Evolutionary conservation across 2,888 invertebrate species (phyloP), one percentile per base, ranked within the genome.

Genomic region (Antheraea assamensis): DNA sequence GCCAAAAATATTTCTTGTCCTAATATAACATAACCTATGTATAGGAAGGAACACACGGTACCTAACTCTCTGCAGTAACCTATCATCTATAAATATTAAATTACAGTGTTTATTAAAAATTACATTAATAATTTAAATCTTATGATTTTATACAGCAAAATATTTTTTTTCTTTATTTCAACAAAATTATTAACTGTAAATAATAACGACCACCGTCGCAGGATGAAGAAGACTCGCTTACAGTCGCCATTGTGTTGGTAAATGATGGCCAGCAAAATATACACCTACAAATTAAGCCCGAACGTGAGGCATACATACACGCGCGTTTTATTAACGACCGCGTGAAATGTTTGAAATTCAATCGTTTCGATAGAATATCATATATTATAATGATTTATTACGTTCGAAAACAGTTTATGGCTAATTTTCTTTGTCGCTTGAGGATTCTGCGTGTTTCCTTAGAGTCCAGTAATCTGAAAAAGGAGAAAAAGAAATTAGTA

Each of bases 391-490:
- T 66, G 19, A 5, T 30, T 10, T n/a, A n/a, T n/a, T n/a, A n/a
- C n/a, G n/a, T 42, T 13, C 13, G 27, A 31, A 68, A 68, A 68
- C 10, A 21, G 68, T 5, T 70, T 27, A 71, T 74, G 74, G 72
- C 81, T 91, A 94, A 78, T 94, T 94, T 85, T 94, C 94, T 85
- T 94, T 94, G 83, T 94, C 94, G 77, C 94, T 94, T 3, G 91
- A 86, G 1, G 89, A 85, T 19, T 95, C 94, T 68, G 92, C 81
- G 77, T 92, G 90, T 85, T 95, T 95, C 81, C 94, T 87, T 76
- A 93, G 84, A 27, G 95, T 94, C 94, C 95, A 95, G 78, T 95
- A 95, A 93, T 95, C 95, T 95, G 95, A 75, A 92, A 95, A 80
- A 82, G 83, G 83, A 79, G 78, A 87, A 85, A 55, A 55, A 73